Percentiles rank a stretch among this genome's conserved stretches.
Evolutionary conservation across 2,797 vertebrate species (phyloP).

Genomic region (Macropodus opercularis): DNA sequence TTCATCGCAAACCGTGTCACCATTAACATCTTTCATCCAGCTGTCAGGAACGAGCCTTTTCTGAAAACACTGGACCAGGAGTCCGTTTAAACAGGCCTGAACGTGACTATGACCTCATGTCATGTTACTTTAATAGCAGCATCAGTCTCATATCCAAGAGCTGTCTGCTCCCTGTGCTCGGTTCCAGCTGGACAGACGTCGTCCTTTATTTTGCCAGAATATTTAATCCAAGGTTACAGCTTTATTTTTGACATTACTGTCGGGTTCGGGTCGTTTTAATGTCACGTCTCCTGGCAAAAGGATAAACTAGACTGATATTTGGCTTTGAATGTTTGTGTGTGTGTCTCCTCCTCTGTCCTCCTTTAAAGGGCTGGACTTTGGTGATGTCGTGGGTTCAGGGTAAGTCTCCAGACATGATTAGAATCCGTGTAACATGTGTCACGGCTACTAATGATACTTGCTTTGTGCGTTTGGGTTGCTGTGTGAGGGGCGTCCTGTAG

Average conservation of each 20-base stretch:
- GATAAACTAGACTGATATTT: neutral
- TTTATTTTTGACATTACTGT: neutral
- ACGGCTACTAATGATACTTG: neutral
- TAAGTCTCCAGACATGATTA: too few relatives aligned
- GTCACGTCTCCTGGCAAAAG: neutral
- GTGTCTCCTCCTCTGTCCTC: too few relatives aligned
- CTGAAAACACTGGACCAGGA: conserved; percentile 13
- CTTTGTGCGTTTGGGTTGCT: neutral
- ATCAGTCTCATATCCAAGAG: neutral
- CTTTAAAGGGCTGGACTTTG: too few relatives aligned
- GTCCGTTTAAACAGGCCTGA: neutral
- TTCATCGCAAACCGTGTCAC: conserved; percentile 9
- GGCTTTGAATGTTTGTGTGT: neutral
- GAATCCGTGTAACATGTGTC: too few relatives aligned
- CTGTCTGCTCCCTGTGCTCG: neutral
- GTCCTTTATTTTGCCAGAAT: conserved; percentile 1
- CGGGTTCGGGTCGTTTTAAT: conserved; percentile 2
- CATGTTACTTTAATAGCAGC: neutral
- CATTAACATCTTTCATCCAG: neutral
- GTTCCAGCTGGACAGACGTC: conserved; percentile 9
- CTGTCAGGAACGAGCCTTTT: conserved; percentile 3
- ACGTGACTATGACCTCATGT: neutral
- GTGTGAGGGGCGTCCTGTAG: too few relatives aligned
- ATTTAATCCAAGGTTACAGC: neutral
- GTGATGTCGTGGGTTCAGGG: too few relatives aligned